These are phyloP conservation scores for Ptychochromis oligacanthus DNA, from an alignment of 2,113 vertebrate genomes.

Conservation along the genomic window DNA sequence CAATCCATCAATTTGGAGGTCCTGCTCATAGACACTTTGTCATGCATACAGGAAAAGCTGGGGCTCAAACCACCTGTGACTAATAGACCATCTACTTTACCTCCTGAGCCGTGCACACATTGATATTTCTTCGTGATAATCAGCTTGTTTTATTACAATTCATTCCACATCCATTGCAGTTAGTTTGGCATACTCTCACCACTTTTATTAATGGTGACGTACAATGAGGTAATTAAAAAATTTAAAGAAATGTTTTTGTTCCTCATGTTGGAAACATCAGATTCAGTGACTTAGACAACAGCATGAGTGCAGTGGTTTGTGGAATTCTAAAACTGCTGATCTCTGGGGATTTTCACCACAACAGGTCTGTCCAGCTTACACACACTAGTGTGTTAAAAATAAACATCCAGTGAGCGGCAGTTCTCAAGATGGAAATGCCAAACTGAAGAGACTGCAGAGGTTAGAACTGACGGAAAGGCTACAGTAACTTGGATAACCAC, in stretches of 20 bases:
- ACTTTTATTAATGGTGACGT: not conserved
- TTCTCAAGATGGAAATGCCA: slow-evolving; percentile 1
- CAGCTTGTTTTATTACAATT: not conserved
- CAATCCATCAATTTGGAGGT: not conserved
- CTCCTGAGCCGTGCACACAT: not conserved
- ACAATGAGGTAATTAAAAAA: not conserved
- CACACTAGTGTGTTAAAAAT: not conserved
- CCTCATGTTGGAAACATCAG: not conserved
- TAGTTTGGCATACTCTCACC: not conserved
- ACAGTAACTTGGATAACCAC: not conserved
- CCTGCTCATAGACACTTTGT: not conserved
- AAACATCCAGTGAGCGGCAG: not conserved
- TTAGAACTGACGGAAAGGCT: not conserved
- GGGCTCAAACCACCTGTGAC: not conserved
- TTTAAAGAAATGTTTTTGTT: not conserved
- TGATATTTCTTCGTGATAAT: not conserved
- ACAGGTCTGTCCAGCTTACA: not conserved
- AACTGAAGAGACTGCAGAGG: not conserved
- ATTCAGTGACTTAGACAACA: not conserved
- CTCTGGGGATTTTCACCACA: not conserved
- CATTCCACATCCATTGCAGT: not conserved
- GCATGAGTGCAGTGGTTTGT: not conserved
- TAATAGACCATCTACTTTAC: not conserved
- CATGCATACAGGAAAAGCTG: not conserved
- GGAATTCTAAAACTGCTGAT: no score